Conservation (phyloP, 2,888 invertebrate species). For the Chesias legatella region DNA sequence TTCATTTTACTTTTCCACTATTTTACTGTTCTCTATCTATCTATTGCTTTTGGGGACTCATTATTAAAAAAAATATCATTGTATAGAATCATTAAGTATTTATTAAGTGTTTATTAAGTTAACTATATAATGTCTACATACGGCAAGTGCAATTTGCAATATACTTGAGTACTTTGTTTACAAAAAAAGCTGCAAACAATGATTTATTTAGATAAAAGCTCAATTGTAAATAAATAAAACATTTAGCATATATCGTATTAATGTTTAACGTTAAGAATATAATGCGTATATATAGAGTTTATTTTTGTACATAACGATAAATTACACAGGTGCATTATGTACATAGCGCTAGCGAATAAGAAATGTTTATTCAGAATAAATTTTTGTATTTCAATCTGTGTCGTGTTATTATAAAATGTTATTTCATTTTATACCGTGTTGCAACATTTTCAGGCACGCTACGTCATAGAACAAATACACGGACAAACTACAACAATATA, state of each 20-base stretch:
- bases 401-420: slow-evolving; percentile 9
- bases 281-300: slow-evolving; percentile 11
- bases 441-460: slow-evolving; percentile 9
- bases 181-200: too few relatives aligned
- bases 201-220: slow-evolving; percentile 14
- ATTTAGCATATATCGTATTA: neutral
- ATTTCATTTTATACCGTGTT: slow-evolving; percentile 4
- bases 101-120: too few relatives aligned
- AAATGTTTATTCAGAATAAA: slow-evolving; percentile 52
- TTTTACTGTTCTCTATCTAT: too few relatives aligned
- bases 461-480: slow-evolving; percentile 4
- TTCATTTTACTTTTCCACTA: too few relatives aligned
- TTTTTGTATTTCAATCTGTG: slow-evolving; percentile 43
- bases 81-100: too few relatives aligned
- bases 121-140: neutral
- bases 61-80: too few relatives aligned
- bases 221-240: slow-evolving; percentile 19
- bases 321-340: slow-evolving; percentile 43
- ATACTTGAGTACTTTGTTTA: too few relatives aligned
- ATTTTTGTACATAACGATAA: slow-evolving; percentile 31
- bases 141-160: slow-evolving; percentile 38
- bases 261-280: neutral
- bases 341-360: slow-evolving; percentile 44
- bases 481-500: too few relatives aligned
- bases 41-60: too few relatives aligned